Base-by-base conservation (phyloP, 2,113 vertebrate genomes). In the Psittacula cyanocephala region DNA sequence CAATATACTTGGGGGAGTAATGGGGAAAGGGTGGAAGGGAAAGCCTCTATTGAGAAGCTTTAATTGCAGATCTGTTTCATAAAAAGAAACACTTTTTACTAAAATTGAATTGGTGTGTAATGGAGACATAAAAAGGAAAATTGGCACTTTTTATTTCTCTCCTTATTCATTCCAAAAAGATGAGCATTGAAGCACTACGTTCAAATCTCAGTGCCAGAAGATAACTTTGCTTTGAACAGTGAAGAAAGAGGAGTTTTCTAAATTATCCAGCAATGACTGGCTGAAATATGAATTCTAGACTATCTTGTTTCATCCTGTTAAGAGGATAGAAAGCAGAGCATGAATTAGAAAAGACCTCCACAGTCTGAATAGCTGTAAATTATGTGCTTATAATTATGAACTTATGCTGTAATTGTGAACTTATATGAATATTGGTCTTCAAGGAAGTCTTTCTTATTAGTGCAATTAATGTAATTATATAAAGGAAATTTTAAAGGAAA, bases 21-120 rank as follows among this genome's bases (percentile, higher is more conserved):
- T 6, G 14, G 4, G 13, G 3, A 33, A 11, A 5, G 39, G 10
- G 1, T 5, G 1, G 3, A 7, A 14, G 4, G 9, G 8, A 15
- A 74, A 85, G 8, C 3, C 28, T 75, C 37, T 46, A 8, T 19
- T 74, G 53, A 84, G 60, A 74, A 55, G 4, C 2, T 72, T 79
- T 60, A 43, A 46, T n/a, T 55, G 47, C 11, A 62, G 49, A 43
- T 37, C 25, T 88, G n/a, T 55, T 79, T 79, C 23, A 29, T 68
- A 55, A 84, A 8, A 83, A 25, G 74, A 84, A 80, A 68, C 25
- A 27, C 13, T 46, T 76, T 80, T 64, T 14, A 13, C 28, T 64
- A 46, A 57, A 81, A 59, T 46, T 28, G 17, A 31, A 59, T 16
- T 76, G 43, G 39, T 6, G 3, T 75, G 31, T 69, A 81, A 41